Base-by-base conservation (phyloP, 1,140 invertebrate species). In the Drosophila repleta region DNA sequence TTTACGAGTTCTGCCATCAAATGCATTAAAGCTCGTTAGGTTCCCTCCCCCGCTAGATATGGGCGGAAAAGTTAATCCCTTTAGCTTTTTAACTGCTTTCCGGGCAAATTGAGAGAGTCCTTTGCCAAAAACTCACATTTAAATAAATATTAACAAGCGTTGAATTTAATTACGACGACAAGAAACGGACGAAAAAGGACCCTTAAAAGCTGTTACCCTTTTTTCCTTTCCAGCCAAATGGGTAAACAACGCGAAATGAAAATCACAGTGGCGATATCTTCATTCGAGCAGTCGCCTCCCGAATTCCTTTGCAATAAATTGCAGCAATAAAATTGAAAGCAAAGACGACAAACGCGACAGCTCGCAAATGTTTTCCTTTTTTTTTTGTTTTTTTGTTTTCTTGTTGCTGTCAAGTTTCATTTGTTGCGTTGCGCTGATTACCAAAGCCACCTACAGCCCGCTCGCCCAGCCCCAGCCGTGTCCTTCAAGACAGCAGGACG, bases 341-440 rank as follows among this genome's bases (percentile, higher is more conserved):
- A 20, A 67, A 45, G 51, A 66, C 45, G 46, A 63, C 45, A 52
- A 61, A 39, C 24, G 37, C 20, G 18, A 60, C 24, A 60, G 39
- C 64, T 65, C 62, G 41, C 48, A 69, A 70, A 35, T 35, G 32
- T 35, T 35, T 82, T 6, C 24, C 4, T 61, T 74, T 77, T 71
- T n/a, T n/a, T n/a, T n/a, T n/a, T n/a, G n/a, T n/a, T n/a, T n/a
- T n/a, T n/a, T n/a, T n/a, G n/a, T n/a, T n/a, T n/a, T n/a, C n/a
- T n/a, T 74, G 60, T 58, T 79, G 56, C 62, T 68, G 79, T 82
- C 79, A 82, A 68, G 61, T 83, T 83, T 83, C 71, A 83, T 82
- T 82, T 83, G 79, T 65, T 71, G 75, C 62, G 55, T 45, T 39
- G 48, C 56, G 60, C 78, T 81, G 78, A 81, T 76, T 81, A 76